Evolutionary conservation across 2,113 vertebrate genomes (phyloP).

Genomic region (Callochromis pleurospilus): DNA sequence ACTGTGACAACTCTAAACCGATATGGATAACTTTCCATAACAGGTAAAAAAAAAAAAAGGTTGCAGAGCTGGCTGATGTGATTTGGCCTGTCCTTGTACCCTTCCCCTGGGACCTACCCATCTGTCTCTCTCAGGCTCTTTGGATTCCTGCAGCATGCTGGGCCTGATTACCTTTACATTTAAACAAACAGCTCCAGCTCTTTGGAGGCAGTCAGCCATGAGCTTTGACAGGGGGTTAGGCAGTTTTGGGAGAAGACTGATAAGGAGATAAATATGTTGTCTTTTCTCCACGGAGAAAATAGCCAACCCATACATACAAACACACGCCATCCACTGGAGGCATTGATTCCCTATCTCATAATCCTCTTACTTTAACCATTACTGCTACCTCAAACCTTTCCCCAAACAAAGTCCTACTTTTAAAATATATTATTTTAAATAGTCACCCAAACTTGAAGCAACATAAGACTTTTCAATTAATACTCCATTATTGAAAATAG

Average conservation of each 20-base stretch:
- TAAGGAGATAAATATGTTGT: constrained; percentile 50
- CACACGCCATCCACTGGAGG: neutral
- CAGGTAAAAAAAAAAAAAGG: neutral
- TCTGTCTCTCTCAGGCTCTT: constrained; percentile 20
- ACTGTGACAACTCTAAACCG: neutral
- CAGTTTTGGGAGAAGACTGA: constrained; percentile 14
- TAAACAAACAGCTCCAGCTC: constrained; percentile 58
- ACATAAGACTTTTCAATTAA: neutral
- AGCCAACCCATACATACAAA: neutral
- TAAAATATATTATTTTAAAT: neutral
- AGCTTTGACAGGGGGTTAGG: constrained; percentile 25
- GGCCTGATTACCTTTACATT: constrained; percentile 66
- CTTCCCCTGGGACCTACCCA: constrained; percentile 45
- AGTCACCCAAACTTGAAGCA: neutral
- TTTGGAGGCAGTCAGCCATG: constrained; percentile 50
- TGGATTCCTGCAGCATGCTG: constrained; percentile 27
- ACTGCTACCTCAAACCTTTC: neutral
- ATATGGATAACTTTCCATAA: neutral
- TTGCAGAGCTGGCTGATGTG: neutral
- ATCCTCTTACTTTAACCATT: neutral
- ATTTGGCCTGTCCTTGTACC: constrained; percentile 54
- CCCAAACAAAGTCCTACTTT: neutral
- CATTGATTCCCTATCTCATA: neutral
- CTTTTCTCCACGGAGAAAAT: constrained; percentile 32
- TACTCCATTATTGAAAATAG: neutral